Conservation (phyloP, 2,113 vertebrate genomes). For the Columbina picui region DNA sequence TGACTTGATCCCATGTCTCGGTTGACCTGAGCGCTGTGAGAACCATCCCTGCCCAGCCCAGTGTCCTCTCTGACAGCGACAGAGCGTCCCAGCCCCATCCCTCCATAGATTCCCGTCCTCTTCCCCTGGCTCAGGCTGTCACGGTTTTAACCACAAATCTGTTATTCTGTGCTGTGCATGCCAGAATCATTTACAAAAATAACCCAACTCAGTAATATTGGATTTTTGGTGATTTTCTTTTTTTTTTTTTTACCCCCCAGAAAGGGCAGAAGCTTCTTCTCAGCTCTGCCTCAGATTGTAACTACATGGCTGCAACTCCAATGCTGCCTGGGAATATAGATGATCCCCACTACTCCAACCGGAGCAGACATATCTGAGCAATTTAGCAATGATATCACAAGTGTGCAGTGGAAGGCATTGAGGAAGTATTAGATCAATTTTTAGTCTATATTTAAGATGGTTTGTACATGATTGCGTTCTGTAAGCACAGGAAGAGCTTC, state of each 20-base stretch:
- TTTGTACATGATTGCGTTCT: not conserved
- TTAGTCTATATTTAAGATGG: not conserved
- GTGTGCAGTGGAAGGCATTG: rapidly evolving
- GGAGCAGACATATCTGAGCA: not conserved
- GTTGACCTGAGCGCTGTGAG: not conserved
- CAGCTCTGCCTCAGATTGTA: not conserved
- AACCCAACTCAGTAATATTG: not conserved
- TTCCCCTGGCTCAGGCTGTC: not conserved
- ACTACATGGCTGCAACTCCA: rapidly evolving
- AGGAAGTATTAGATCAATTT: not conserved
- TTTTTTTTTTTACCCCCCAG: not conserved
- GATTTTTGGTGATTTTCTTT: not conserved
- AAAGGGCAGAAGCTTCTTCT: not conserved
- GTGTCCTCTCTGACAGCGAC: not conserved
- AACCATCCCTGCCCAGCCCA: not conserved
- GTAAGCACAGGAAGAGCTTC: not conserved
- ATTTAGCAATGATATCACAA: not conserved
- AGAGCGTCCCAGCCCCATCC: not conserved
- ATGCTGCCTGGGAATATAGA: not conserved
- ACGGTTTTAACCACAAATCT: constrained; percentile 3
- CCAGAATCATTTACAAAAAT: not conserved
- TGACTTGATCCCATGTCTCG: not conserved
- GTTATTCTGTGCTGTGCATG: not conserved
- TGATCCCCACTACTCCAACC: not conserved
- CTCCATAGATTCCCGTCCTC: not conserved